Conservation (phyloP, 1,140 invertebrate species). For the Amyelois transitella region DNA sequence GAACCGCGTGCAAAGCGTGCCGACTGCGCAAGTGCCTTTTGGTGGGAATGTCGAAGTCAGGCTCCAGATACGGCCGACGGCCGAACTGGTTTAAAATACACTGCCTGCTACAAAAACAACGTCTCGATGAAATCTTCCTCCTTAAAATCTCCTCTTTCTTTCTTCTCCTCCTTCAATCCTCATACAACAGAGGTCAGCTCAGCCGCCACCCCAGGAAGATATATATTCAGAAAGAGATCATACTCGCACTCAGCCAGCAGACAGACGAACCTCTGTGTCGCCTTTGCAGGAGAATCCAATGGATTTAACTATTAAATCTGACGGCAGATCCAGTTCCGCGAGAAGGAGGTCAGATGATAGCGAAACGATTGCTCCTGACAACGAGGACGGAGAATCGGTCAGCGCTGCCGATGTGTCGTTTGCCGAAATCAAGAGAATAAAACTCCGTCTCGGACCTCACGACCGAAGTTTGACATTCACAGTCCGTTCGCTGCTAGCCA, state of each 20-base stretch:
- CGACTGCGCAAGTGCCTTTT: conserved; percentile 92
- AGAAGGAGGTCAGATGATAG: conserved; percentile 62
- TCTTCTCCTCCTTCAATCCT: conserved; percentile 70
- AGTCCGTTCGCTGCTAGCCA: conserved; percentile 59
- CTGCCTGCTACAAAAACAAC: conserved; percentile 89
- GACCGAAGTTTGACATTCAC: conserved; percentile 73
- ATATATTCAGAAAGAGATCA: conserved; percentile 64
- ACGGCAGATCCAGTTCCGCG: conserved; percentile 70
- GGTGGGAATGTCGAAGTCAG: conserved; percentile 97
- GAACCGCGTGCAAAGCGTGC: conserved; percentile 96
- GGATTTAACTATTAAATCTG: conserved; percentile 83
- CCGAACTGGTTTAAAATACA: conserved; percentile 98
- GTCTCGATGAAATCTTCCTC: too few relatives aligned
- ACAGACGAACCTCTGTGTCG: conserved; percentile 65
- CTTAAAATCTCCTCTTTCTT: conserved; percentile 85
- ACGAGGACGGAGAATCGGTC: conserved; percentile 58
- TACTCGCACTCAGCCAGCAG: conserved; percentile 59
- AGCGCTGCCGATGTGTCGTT: conserved; percentile 77
- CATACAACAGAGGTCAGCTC: too few relatives aligned
- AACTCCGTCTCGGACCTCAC: conserved; percentile 79
- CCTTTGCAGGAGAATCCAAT: conserved; percentile 84
- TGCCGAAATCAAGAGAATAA: conserved; percentile 77
- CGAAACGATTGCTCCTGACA: conserved; percentile 62
- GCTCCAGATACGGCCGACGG: conserved; percentile 89
- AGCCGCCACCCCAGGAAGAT: conserved; percentile 52